Percentiles rank a stretch among this genome's conserved stretches.
Conservation (phyloP, 2,888 invertebrate species). For the Dendrolimus pini region DNA sequence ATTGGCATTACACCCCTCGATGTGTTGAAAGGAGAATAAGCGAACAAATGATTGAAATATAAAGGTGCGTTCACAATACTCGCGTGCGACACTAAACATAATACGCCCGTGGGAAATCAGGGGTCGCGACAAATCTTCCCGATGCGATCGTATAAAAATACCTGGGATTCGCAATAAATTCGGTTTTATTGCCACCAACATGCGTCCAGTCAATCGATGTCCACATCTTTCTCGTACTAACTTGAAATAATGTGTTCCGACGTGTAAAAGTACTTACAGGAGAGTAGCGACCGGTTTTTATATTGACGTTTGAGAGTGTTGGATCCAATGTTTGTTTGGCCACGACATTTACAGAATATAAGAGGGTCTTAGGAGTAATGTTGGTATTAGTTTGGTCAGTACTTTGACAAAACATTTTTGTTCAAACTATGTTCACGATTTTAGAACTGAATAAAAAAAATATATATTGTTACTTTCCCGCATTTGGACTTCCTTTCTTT, state of each 20-base stretch:
- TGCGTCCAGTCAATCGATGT: neutral
- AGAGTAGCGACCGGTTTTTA: neutral
- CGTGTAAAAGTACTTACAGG: neutral
- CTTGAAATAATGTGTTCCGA: neutral
- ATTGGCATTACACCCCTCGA: too few relatives aligned
- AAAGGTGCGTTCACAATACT: slow-evolving; percentile 38
- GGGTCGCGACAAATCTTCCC: slow-evolving; percentile 47
- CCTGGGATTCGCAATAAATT: neutral
- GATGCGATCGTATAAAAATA: neutral
- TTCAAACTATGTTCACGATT: too few relatives aligned
- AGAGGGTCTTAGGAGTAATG: too few relatives aligned
- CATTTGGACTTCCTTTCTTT: too few relatives aligned
- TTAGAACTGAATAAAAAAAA: too few relatives aligned
- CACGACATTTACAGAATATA: too few relatives aligned
- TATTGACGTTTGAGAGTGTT: neutral
- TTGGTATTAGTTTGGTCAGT: too few relatives aligned
- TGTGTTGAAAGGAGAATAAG: neutral
- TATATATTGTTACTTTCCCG: too few relatives aligned
- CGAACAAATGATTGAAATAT: slow-evolving; percentile 20
- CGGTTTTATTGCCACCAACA: neutral
- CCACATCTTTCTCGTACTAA: neutral
- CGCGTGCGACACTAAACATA: slow-evolving; percentile 36
- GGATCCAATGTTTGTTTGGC: neutral
- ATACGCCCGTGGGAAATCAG: slow-evolving; percentile 51
- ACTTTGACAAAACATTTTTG: too few relatives aligned